Conservation (phyloP, 2,888 invertebrate species). For the Meiosimyza platycephala region DNA sequence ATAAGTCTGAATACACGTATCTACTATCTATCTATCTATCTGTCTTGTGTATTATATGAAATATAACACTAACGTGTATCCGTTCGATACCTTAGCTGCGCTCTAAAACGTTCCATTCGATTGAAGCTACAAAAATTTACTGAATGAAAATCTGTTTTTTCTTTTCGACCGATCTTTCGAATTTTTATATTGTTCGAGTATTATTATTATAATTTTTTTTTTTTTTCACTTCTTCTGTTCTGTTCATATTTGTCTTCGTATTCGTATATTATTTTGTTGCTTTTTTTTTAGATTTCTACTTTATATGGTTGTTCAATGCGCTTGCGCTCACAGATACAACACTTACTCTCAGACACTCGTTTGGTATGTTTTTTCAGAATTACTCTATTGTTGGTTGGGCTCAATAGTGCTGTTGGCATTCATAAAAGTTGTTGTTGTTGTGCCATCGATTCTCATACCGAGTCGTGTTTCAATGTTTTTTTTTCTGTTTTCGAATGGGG, state of each 20-base stretch:
- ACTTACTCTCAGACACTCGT: slow-evolving; percentile 1
- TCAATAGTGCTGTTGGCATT: slow-evolving; percentile 47
- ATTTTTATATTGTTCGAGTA: slow-evolving; percentile 13
- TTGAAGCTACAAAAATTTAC: slow-evolving; percentile 58
- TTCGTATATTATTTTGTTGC: not conserved
- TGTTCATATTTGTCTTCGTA: slow-evolving; percentile 39
- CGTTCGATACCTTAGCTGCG: slow-evolving; percentile 6
- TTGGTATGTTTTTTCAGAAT: too few species aligned
- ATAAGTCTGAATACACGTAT: not conserved
- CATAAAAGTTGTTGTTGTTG: slow-evolving; percentile 44
- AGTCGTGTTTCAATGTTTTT: too few species aligned
- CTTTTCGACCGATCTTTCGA: slow-evolving; percentile 60
- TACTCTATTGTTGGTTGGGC: too few species aligned
- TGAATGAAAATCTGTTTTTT: slow-evolving; percentile 63
- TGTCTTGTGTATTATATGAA: not conserved
- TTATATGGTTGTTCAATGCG: not conserved
- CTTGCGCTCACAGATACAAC: slow-evolving; percentile 7
- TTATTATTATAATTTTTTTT: slow-evolving; percentile 22
- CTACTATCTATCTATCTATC: too few species aligned
- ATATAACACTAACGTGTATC: slow-evolving; percentile 6
- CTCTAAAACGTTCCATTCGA: slow-evolving; percentile 50
- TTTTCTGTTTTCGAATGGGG: too few species aligned
- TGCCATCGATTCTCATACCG: slow-evolving; percentile 41
- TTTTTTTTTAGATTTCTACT: not conserved
- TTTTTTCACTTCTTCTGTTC: not conserved